Evolutionary conservation across 2,888 invertebrate genomes (phyloP).

Genomic region (Temnothorax rugatulus): DNA sequence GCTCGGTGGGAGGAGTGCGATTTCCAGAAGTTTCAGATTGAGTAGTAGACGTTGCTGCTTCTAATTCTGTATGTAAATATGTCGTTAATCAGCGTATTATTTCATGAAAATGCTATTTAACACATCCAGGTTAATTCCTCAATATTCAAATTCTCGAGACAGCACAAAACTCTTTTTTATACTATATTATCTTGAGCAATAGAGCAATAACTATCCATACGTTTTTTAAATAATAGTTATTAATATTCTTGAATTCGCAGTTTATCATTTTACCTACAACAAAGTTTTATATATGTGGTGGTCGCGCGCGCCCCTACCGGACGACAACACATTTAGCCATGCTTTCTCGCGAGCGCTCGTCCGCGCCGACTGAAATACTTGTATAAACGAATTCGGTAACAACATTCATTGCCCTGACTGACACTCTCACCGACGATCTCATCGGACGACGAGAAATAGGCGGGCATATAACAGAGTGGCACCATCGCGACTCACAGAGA

Average conservation of each 20-base stretch:
- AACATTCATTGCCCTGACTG: no score
- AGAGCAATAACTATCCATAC: not conserved
- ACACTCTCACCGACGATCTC: no score
- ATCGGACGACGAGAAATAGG: no score
- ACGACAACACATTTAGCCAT: no score
- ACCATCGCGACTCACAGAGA: no score
- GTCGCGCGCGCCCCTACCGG: no score
- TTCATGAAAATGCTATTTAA: slow-evolving; percentile 3
- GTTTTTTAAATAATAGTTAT: not conserved
- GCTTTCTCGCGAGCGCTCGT: no score
- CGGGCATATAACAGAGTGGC: no score
- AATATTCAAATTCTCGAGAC: not conserved
- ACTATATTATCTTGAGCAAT: not conserved
- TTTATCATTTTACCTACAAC: not conserved
- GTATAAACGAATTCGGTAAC: no score
- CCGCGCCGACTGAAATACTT: no score
- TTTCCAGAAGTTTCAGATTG: slow-evolving; percentile 84
- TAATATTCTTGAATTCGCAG: not conserved
- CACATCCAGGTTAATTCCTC: not conserved
- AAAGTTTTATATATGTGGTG: not conserved
- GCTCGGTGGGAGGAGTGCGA: slow-evolving; percentile 87
- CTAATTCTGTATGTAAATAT: slow-evolving; percentile 86
- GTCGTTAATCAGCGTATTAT: not conserved
- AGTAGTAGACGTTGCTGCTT: slow-evolving; percentile 91
- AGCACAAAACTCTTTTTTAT: not conserved